Evolutionary conservation across 2,888 invertebrate genomes (phyloP).

Genomic region (Vanessa cardui): DNA sequence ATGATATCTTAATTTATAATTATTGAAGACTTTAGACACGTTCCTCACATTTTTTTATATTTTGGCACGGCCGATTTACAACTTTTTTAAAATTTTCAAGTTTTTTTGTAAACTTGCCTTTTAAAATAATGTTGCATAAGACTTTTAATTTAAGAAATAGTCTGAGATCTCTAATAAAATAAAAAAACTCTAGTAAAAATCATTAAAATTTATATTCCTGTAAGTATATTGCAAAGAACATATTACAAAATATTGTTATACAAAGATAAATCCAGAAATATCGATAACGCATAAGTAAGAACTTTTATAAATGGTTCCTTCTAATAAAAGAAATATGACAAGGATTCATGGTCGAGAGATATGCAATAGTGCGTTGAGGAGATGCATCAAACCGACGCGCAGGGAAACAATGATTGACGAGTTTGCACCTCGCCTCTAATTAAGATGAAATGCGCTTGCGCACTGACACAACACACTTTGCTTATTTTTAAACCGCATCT

Average conservation of each 20-base stretch:
- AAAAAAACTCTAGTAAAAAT: no score
- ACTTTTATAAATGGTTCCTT: constrained; percentile 27
- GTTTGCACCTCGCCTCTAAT: constrained; percentile 81
- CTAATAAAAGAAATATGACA: constrained; percentile 43
- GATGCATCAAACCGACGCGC: constrained; percentile 65
- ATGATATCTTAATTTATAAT: constrained; percentile 7
- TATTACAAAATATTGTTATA: not conserved
- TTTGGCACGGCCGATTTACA: no score
- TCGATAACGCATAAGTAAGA: constrained; percentile 6
- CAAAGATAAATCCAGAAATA: not conserved
- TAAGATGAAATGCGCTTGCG: constrained; percentile 78
- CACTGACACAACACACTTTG: constrained; percentile 47
- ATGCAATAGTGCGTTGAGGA: constrained; percentile 64
- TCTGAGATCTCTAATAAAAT: no score
- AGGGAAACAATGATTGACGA: constrained; percentile 79
- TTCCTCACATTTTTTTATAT: not conserved
- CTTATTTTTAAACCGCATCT: not conserved
- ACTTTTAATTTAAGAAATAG: no score
- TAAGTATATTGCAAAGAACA: no score
- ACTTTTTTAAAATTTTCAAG: no score
- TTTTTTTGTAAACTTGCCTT: no score
- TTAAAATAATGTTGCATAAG: no score
- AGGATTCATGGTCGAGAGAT: constrained; percentile 66
- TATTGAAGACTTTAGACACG: not conserved
- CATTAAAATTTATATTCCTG: no score